Conservation (phyloP, 2,113 vertebrate species). For the Centrocercus urophasianus region DNA sequence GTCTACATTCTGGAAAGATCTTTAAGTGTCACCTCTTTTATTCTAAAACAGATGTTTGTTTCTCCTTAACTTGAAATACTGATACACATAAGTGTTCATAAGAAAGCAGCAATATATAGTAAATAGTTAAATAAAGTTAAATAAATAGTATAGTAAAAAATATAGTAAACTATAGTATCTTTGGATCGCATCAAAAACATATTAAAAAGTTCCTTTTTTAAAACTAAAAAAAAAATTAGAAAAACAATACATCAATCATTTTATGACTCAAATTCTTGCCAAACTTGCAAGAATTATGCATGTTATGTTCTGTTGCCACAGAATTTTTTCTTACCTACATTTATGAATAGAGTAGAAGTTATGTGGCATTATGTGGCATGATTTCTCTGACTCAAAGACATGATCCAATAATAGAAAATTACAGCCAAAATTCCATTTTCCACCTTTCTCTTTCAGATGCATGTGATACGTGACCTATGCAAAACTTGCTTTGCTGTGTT, state of each 20-base stretch:
- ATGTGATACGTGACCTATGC: fast-evolving
- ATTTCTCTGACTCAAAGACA: slow-evolving; percentile 6
- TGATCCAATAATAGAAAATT: slow-evolving; percentile 63
- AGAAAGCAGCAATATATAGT: neutral
- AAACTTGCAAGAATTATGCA: neutral
- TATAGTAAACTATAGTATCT: neutral
- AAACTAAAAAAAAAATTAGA: neutral
- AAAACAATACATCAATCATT: neutral
- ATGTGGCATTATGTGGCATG: neutral
- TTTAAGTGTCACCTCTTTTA: neutral
- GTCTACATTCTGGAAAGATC: neutral
- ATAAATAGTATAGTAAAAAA: too few species aligned
- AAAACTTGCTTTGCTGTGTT: fast-evolving
- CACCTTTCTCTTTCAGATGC: neutral
- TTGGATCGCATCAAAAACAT: neutral
- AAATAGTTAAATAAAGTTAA: too few species aligned
- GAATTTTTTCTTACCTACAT: neutral
- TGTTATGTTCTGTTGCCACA: neutral
- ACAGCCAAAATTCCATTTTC: neutral
- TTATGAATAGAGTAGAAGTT: neutral
- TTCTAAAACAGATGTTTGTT: neutral
- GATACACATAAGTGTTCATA: neutral
- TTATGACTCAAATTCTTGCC: neutral
- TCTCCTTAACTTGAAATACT: neutral
- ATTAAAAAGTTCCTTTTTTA: neutral